Evolutionary conservation across 2,797 vertebrate species (phyloP).

Genomic region (Agapornis canus): DNA sequence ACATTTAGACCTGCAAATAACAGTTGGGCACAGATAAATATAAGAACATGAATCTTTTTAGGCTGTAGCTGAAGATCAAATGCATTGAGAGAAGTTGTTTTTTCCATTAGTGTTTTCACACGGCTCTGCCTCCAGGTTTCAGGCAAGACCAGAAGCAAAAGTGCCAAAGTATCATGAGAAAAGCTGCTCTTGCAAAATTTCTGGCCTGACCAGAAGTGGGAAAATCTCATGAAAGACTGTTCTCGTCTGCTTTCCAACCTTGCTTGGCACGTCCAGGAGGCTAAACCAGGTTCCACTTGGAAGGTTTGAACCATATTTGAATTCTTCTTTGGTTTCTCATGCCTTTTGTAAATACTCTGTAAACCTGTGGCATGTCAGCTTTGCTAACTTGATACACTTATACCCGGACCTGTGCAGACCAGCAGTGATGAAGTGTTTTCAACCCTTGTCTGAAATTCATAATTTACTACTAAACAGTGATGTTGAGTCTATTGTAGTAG

Average conservation of each 20-base stretch:
- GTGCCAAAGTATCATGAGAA: constrained; percentile 59
- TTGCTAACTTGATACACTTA: background rate
- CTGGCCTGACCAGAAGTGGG: constrained; percentile 38
- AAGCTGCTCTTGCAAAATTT: constrained; percentile 54
- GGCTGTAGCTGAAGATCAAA: constrained; percentile 45
- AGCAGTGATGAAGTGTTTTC: background rate
- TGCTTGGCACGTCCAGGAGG: constrained; percentile 19
- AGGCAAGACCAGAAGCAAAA: constrained; percentile 30
- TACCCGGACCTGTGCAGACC: background rate
- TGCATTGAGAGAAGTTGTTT: background rate
- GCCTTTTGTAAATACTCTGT: constrained; percentile 33
- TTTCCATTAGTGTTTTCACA: constrained; percentile 50
- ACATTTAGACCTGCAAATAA: background rate
- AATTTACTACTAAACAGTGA: background rate
- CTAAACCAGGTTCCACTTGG: constrained; percentile 45
- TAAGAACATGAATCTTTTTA: constrained; percentile 13
- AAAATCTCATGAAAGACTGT: constrained; percentile 50
- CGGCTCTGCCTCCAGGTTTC: constrained; percentile 23
- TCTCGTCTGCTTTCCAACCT: constrained; percentile 18
- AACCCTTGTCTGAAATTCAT: background rate
- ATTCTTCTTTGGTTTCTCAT: constrained; percentile 37
- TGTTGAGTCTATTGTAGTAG: background rate
- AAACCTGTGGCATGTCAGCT: constrained; percentile 12
- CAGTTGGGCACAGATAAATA: background rate
- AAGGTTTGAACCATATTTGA: constrained; percentile 23